Base-by-base conservation (phyloP, 2,113 vertebrate genomes). In the Thalassarche chlororhynchos region DNA sequence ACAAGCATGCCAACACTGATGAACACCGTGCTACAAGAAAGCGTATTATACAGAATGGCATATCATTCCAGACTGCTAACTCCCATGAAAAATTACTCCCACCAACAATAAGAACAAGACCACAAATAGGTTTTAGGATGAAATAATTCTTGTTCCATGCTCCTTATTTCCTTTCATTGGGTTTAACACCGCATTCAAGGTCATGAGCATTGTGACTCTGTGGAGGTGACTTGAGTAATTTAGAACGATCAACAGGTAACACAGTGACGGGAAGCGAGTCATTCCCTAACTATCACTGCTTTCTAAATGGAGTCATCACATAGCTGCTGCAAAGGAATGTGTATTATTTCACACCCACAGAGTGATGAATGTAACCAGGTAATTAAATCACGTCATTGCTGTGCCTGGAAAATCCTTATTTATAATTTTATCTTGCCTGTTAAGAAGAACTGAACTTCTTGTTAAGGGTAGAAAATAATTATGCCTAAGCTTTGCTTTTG, bases 151-250 rank as follows among this genome's bases (percentile, higher is more conserved):
- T 72, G 61, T 96, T 98, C 95, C 85, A 87, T 77, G 82, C 40
- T 95, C 77, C 87, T 96, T 87, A 95, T 86, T 96, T 95, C 72
- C 71, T 90, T 95, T 83, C 49, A 90, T 46, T 83, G 26, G 29
- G 24, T 64, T 87, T 84, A 93, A 91, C 74, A 61, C 80, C 25
- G 42, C 76, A 82, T 76, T 57, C 60, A 94, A 94, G 86, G 91
- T 97, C 96, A 94, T 34, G n/a, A 97, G 76, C 20, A 55, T 23
- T 97, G 28, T 16, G 34, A 85, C 78, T 90, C 86, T 77, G 46
- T 51, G 89, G 78, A 93, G 47, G 46, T 75, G 72, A 93, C 76
- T 91, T 60, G 40, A 81, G 72, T 84, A 94, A 97, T 84, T 94
- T 94, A 93, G 1, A 61, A 40, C 1, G 83, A 97, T 90, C 90